Conservation (phyloP, 2,888 invertebrate species). For the Mesopsocus fuscifrons region DNA sequence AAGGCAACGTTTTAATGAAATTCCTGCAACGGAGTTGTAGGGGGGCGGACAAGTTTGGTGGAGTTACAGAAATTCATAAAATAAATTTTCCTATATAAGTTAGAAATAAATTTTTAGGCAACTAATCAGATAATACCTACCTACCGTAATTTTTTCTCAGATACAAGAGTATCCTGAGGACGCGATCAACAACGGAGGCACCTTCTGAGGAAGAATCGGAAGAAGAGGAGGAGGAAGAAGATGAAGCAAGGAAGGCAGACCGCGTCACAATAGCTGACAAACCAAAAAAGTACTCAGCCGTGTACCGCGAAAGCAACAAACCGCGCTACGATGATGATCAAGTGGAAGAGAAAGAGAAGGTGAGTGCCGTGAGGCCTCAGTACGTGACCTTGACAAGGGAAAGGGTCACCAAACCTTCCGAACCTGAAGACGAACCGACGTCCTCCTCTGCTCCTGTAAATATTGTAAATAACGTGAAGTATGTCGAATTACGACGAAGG, state of each 20-base stretch:
- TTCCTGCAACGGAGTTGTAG: too few relatives aligned
- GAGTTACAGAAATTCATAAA: too few relatives aligned
- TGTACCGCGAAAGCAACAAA: conserved; percentile 16
- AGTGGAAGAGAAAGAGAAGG: background rate
- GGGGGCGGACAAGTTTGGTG: too few relatives aligned
- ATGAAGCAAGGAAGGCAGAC: conserved; percentile 18
- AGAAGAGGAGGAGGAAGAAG: conserved; percentile 19
- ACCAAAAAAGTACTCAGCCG: conserved; percentile 20
- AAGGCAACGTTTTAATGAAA: too few relatives aligned
- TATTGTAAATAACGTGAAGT: conserved; percentile 6
- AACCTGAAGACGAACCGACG: conserved; percentile 7
- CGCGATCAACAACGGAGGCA: conserved; percentile 29
- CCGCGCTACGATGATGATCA: background rate
- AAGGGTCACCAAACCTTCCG: conserved; percentile 13
- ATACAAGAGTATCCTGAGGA: conserved; percentile 5
- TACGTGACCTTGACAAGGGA: conserved; percentile 15
- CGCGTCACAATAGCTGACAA: too few relatives aligned
- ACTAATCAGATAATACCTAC: too few relatives aligned
- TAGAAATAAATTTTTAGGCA: too few relatives aligned
- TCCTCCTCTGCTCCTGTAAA: conserved; percentile 13
- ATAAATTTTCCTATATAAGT: too few relatives aligned
- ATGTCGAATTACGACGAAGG: conserved; percentile 9
- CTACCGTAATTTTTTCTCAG: conserved; percentile 2
- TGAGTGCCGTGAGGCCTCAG: conserved; percentile 10
- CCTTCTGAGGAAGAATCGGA: conserved; percentile 16